These are phyloP conservation scores for Phengaris alcon DNA, from an alignment of 2,888 invertebrate species.

Conservation along the genomic window DNA sequence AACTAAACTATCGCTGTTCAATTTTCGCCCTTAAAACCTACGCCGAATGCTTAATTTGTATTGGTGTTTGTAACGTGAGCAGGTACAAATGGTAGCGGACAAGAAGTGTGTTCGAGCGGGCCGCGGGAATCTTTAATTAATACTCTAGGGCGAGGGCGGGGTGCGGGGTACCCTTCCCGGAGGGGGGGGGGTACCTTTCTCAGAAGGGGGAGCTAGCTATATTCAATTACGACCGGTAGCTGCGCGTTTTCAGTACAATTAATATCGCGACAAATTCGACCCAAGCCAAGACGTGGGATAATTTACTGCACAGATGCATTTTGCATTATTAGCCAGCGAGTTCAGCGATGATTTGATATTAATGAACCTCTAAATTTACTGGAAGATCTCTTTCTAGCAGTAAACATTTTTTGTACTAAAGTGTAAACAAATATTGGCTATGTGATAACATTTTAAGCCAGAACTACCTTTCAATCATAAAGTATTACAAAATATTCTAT, in stretches of 20 bases:
- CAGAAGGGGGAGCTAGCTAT: constrained; percentile 53
- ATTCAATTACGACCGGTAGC: constrained; percentile 68
- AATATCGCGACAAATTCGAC: constrained; percentile 53
- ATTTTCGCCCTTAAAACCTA: constrained; percentile 61
- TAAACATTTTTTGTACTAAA: too few species aligned
- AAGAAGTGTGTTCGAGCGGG: constrained; percentile 50
- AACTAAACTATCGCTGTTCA: constrained; percentile 47
- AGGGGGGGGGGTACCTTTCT: neutral
- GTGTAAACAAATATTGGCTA: too few species aligned
- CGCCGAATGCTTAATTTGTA: constrained; percentile 64
- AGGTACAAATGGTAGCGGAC: constrained; percentile 51
- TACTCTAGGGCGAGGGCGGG: constrained; percentile 61
- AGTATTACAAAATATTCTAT: too few species aligned
- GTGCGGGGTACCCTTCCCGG: neutral
- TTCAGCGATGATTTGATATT: neutral
- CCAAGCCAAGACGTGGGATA: constrained; percentile 44
- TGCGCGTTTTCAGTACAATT: constrained; percentile 57
- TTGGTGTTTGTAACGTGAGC: constrained; percentile 53
- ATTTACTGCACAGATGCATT: constrained; percentile 44
- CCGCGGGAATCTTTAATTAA: constrained; percentile 75
- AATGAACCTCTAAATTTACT: neutral
- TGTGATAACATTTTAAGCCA: too few species aligned
- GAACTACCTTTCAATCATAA: too few species aligned
- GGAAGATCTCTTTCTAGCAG: too few species aligned
- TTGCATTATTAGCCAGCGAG: constrained; percentile 38